Evolutionary conservation across 2,888 invertebrate species (phyloP).

Genomic region (Polyploca ridens): DNA sequence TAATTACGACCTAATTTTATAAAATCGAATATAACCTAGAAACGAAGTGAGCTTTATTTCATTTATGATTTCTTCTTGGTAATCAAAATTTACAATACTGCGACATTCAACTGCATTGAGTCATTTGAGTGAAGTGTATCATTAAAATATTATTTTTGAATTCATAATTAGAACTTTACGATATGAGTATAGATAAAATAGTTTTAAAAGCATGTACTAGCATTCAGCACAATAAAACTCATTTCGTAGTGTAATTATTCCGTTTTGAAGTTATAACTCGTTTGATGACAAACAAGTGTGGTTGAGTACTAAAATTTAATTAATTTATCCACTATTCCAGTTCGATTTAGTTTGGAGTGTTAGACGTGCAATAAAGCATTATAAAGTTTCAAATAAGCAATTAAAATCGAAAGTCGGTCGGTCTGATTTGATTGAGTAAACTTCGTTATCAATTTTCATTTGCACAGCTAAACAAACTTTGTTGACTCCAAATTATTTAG

Average conservation of each 20-base stretch:
- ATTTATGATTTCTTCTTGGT: too few species aligned
- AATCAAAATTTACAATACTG: too few species aligned
- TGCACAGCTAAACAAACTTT: constrained; percentile 41
- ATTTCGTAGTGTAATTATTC: not conserved
- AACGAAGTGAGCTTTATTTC: too few species aligned
- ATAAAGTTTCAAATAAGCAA: constrained; percentile 49
- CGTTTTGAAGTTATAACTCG: not conserved
- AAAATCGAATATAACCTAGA: too few species aligned
- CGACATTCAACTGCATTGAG: too few species aligned
- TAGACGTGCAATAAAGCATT: constrained; percentile 24
- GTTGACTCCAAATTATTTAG: constrained; percentile 45
- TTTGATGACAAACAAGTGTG: constrained; percentile 17
- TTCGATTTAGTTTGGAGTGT: constrained; percentile 37
- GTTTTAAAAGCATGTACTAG: too few species aligned
- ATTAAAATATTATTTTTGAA: too few species aligned
- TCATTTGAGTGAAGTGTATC: too few species aligned
- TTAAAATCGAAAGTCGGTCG: constrained; percentile 46
- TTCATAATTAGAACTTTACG: too few species aligned
- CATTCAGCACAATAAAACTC: too few species aligned
- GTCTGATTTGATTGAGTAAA: constrained; percentile 53
- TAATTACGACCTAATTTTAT: too few species aligned
- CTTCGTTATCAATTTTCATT: constrained; percentile 56
- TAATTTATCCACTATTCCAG: constrained; percentile 26
- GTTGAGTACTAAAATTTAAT: constrained; percentile 33
- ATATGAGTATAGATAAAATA: too few species aligned